Evolutionary conservation across 2,888 invertebrate genomes (phyloP).

Genomic region (Aproaerema taeniolella): DNA sequence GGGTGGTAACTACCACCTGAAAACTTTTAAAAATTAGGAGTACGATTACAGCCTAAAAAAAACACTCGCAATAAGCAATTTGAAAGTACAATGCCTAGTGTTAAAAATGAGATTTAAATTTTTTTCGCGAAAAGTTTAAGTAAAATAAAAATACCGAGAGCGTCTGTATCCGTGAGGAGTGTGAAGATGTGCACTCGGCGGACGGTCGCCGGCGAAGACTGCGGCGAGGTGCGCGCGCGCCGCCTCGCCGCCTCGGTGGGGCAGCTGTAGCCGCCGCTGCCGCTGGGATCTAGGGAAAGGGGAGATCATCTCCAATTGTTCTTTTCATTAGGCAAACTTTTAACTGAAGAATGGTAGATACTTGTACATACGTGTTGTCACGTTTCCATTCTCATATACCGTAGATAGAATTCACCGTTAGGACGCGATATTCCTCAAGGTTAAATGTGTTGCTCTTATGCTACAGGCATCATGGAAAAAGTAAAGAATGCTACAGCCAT

Average conservation of each 20-base stretch:
- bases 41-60: not conserved
- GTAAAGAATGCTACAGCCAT: too few relatives aligned
- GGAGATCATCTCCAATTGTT: conserved; percentile 21
- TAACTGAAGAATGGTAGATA: conserved; percentile 7
- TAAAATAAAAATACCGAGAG: conserved; percentile 30
- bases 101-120: conserved; percentile 17
- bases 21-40: too few relatives aligned
- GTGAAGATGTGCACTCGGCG: conserved; percentile 45
- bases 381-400: too few relatives aligned
- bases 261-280: conserved; percentile 25
- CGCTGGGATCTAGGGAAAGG: conserved; percentile 14
- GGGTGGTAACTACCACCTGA: not conserved
- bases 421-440: too few relatives aligned
- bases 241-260: conserved; percentile 28
- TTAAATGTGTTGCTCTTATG: too few relatives aligned
- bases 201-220: conserved; percentile 40
- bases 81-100: conserved; percentile 15
- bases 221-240: conserved; percentile 31
- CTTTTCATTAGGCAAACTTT: conserved; percentile 36
- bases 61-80: conserved; percentile 18
- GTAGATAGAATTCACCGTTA: too few relatives aligned
- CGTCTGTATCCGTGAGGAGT: conserved; percentile 26
- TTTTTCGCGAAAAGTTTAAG: conserved; percentile 14
- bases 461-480: too few relatives aligned
- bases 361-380: too few relatives aligned